Evolutionary conservation across 2,113 vertebrate species (phyloP).

Genomic region (Gavialis gangeticus): DNA sequence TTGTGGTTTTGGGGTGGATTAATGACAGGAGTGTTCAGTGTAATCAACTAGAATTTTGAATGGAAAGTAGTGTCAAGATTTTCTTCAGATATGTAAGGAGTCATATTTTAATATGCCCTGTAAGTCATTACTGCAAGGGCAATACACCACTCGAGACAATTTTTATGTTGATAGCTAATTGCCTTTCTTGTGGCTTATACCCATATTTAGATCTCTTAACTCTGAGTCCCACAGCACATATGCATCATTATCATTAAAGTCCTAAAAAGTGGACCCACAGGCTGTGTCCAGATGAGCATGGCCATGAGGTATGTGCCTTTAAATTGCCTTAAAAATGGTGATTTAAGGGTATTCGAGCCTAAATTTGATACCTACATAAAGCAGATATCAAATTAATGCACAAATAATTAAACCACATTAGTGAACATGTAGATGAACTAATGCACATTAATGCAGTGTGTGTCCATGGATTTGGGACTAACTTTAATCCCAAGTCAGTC

Average conservation of each 20-base stretch:
- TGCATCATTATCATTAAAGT: background rate
- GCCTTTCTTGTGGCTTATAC: background rate
- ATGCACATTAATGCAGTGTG: too few relatives aligned
- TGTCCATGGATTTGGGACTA: too few relatives aligned
- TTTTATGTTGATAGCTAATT: background rate
- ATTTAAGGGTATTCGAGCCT: too few relatives aligned
- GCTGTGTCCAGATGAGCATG: too few relatives aligned
- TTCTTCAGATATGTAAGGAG: background rate
- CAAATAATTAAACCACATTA: too few relatives aligned
- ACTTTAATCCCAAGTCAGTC: too few relatives aligned
- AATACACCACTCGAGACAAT: background rate
- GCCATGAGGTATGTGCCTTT: too few relatives aligned
- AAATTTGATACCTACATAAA: too few relatives aligned
- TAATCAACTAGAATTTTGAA: background rate
- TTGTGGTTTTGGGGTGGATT: too few relatives aligned
- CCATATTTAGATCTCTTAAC: background rate
- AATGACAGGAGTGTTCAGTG: background rate
- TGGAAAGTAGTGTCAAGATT: background rate
- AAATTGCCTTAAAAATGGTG: too few relatives aligned
- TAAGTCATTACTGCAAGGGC: background rate
- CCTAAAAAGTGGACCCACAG: background rate
- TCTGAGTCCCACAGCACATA: background rate
- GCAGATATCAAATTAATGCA: too few relatives aligned
- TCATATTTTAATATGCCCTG: background rate
- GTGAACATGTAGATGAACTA: too few relatives aligned